These are phyloP conservation scores for Eutolmus rufibarbis DNA, from an alignment of 2,888 invertebrate species.

Conservation along the genomic window DNA sequence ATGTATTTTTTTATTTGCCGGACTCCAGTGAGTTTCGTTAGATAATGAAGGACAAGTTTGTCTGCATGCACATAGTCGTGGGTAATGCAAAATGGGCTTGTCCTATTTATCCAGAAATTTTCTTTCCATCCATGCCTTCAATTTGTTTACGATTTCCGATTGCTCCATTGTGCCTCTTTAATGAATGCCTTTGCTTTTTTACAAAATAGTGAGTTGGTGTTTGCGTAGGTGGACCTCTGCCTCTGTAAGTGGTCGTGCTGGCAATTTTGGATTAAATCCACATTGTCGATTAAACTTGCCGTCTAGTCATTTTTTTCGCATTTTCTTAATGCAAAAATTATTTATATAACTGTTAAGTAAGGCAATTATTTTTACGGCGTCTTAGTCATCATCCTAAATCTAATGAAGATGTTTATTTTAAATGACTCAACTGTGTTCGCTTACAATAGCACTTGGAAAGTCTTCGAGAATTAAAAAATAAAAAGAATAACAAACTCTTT, in stretches of 20 bases:
- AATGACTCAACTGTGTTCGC: background rate
- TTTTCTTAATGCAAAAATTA: background rate
- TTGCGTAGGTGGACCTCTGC: background rate
- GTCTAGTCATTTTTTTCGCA: background rate
- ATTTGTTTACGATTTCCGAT: background rate
- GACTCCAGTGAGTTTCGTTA: background rate
- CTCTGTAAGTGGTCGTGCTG: background rate
- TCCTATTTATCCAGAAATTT: background rate
- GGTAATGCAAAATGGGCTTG: background rate
- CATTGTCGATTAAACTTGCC: background rate
- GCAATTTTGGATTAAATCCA: background rate
- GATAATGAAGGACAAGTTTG: background rate
- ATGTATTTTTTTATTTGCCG: background rate
- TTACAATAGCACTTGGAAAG: too few relatives aligned
- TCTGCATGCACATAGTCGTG: background rate
- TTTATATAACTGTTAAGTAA: background rate
- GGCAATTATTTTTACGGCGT: background rate
- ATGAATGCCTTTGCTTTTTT: background rate
- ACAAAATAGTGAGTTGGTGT: background rate
- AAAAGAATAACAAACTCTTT: too few relatives aligned
- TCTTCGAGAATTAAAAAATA: too few relatives aligned
- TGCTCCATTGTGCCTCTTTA: background rate
- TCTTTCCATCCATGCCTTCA: background rate
- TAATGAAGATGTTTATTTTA: background rate
- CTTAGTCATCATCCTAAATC: background rate